Percentiles rank a stretch among this genome's conserved stretches.
Evolutionary conservation across 2,113 vertebrate genomes (phyloP).

Genomic region (Zonotrichia leucophrys): DNA sequence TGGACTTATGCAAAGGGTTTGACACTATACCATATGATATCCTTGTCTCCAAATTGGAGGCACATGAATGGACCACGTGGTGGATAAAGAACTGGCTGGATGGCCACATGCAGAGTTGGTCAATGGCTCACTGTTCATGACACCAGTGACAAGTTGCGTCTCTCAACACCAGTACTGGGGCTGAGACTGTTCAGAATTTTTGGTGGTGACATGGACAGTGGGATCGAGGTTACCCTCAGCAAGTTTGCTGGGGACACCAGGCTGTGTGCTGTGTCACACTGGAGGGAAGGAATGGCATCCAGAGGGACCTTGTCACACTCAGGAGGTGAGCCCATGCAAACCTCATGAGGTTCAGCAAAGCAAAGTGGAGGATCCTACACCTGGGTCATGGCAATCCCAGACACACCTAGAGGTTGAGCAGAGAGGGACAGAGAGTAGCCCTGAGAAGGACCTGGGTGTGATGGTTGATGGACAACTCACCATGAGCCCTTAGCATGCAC

Average conservation of each 20-base stretch:
- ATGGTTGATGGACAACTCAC: neutral
- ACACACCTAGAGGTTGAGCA: neutral
- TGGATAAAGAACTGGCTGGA: neutral
- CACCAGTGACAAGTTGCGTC: neutral
- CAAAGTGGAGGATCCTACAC: neutral
- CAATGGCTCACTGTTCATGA: neutral
- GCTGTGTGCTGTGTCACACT: neutral
- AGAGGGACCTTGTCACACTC: neutral
- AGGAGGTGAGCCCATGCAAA: neutral
- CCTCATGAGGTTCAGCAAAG: neutral
- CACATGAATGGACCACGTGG: neutral
- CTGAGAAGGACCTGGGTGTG: neutral
- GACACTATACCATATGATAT: rapidly evolving
- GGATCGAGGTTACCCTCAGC: neutral
- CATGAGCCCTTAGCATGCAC: rapidly evolving
- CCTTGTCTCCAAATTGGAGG: neutral
- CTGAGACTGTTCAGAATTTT: rapidly evolving
- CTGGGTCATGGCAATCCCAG: neutral
- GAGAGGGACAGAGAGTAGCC: neutral
- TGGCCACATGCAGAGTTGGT: rapidly evolving
- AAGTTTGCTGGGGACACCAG: neutral
- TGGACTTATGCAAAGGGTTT: neutral
- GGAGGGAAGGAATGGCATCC: neutral
- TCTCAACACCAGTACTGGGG: neutral
- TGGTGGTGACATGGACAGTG: neutral